Base-by-base conservation (phyloP, 2,888 invertebrate species). In the Cloeon dipterum region DNA sequence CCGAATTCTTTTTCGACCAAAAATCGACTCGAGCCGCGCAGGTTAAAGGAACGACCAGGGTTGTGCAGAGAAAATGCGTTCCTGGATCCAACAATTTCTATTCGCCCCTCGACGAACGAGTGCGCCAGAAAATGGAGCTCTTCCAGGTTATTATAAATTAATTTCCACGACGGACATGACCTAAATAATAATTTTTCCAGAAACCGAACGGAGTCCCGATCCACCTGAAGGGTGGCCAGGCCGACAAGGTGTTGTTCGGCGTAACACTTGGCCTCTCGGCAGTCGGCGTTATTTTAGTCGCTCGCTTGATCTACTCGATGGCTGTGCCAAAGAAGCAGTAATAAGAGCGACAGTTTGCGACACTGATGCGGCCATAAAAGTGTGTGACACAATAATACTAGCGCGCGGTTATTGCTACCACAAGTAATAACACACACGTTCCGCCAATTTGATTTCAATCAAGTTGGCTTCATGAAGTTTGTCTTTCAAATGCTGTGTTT, bases 141-240 rank as follows among this genome's bases (percentile, higher is more conserved):
- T 42, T 42, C 34, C 44, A 44, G 39, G 44, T 44, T n/a, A 38
- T n/a, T n/a, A n/a, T n/a, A n/a, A n/a, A n/a, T n/a, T n/a, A n/a
- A n/a, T n/a, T n/a, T n/a, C n/a, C n/a, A n/a, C n/a, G 23, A 8
- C n/a, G n/a, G n/a, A n/a, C n/a, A n/a, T n/a, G 3, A 18, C 7
- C 32, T 13, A 10, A 32, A 10, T 3, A 26, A 17, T 36, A 21
- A 35, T 14, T 3, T 16, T 35, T 39, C n/a, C 42, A 46, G 46
- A 21, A 38, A 16, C 36, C 40, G 11, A 42, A 47, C 33, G 47
- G 46, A 2, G 19, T 42, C 13, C 45, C 45, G n/a, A 36, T 48
- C 13, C 44, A 45, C 40, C 37, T 47, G 19, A 48, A 48, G 42
- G 46, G 47, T 7, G 47, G 47, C 8, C 33, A 40, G 11, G 10